phyloP scores from a whole-genome alignment of 2,888 invertebrate species.

The Dolomedes plantarius region DNA sequence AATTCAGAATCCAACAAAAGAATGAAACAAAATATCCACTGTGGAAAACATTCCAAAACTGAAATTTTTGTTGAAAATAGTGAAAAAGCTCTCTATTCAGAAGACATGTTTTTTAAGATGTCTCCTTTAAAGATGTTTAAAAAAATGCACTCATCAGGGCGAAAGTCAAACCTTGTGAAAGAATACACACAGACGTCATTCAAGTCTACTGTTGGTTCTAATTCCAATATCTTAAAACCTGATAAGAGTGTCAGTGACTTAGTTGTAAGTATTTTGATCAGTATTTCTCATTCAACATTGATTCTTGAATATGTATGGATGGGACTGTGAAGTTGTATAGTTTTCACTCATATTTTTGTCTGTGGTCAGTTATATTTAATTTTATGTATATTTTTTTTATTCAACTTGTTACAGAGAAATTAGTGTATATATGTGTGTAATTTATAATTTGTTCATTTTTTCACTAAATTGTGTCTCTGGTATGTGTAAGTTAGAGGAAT shows the following conservation, averaged over 20 bases:
- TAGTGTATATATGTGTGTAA: too few relatives aligned
- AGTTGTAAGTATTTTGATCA: conserved; percentile 39
- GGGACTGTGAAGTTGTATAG: background rate
- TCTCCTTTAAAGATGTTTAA: conserved; percentile 57
- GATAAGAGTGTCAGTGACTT: conserved; percentile 12
- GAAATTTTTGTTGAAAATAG: background rate
- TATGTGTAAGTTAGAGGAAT: too few relatives aligned
- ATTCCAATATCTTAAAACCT: conserved; percentile 20
- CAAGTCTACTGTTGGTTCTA: conserved; percentile 16
- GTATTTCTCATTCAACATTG: background rate
- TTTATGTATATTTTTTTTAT: too few relatives aligned
- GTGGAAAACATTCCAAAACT: background rate
- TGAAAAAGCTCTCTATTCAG: background rate
- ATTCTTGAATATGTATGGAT: background rate
- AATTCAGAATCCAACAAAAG: background rate
- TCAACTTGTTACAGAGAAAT: too few relatives aligned
- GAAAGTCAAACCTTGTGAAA: conserved; percentile 22
- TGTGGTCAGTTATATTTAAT: too few relatives aligned
- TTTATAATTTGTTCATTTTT: too few relatives aligned
- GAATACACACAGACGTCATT: conserved; percentile 29
- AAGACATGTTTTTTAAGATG: conserved; percentile 37
- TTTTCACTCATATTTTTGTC: too few relatives aligned
- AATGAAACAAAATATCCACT: background rate
- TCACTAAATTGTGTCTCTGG: too few relatives aligned
- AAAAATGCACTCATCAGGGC: conserved; percentile 41